These are phyloP conservation scores for Silurus meridionalis DNA, from an alignment of 2,113 vertebrate species.

Conservation along the genomic window DNA sequence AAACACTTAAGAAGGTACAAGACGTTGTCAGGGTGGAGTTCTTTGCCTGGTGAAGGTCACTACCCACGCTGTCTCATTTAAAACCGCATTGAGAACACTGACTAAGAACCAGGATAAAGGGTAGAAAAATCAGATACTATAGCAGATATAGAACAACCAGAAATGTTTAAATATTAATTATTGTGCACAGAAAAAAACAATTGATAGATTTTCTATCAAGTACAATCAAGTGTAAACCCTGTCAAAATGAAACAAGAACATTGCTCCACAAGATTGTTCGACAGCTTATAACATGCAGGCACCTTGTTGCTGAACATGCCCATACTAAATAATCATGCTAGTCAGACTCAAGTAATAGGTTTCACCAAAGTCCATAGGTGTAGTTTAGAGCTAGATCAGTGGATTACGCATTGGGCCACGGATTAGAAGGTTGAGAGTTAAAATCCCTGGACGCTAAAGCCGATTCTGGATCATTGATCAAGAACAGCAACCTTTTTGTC, in stretches of 20 bases:
- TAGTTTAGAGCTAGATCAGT: not conserved
- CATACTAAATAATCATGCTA: too few species aligned
- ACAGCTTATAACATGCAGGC: not conserved
- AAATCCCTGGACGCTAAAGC: not conserved
- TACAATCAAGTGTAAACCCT: not conserved
- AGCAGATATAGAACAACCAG: too few species aligned
- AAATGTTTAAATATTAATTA: not conserved
- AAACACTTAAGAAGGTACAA: too few species aligned
- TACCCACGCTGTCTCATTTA: too few species aligned
- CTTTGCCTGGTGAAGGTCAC: too few species aligned
- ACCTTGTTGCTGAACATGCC: not conserved
- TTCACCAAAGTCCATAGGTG: not conserved
- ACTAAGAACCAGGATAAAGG: too few species aligned
- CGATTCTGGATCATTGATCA: not conserved
- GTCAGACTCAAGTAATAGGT: too few species aligned
- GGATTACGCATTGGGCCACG: not conserved
- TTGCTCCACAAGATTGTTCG: not conserved
- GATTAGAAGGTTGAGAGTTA: not conserved
- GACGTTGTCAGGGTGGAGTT: too few species aligned
- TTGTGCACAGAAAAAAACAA: not conserved
- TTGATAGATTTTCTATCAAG: not conserved
- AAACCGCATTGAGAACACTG: too few species aligned
- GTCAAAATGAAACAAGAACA: not conserved
- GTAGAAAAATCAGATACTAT: too few species aligned
- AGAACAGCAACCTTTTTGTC: not conserved